A percentile compares a stretch with the other conserved stretches of the same genome.
Evolutionary conservation across 2,797 vertebrate genomes (phyloP).

Genomic region (Heterohyrax brucei): DNA sequence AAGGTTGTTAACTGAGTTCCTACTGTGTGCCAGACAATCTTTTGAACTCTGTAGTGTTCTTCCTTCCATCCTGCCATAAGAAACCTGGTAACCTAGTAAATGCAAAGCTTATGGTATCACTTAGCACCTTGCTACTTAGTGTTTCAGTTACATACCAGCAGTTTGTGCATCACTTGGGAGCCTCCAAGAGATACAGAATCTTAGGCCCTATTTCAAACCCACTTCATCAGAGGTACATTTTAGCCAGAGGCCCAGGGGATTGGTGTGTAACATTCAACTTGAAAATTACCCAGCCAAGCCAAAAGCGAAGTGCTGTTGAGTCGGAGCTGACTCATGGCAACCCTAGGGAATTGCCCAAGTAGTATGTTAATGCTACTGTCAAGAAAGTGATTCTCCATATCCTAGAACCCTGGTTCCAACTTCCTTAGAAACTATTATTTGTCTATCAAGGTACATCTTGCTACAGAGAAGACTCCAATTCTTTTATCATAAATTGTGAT

Average conservation of each 20-base stretch:
- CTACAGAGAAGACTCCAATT: not conserved
- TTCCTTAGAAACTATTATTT: not conserved
- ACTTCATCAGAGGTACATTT: not conserved
- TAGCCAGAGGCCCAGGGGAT: not conserved
- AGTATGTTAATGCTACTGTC: too few relatives aligned
- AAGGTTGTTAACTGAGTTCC: not conserved
- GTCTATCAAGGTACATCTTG: not conserved
- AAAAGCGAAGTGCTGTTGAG: too few relatives aligned
- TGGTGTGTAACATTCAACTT: rapidly evolving
- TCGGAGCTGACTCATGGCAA: too few relatives aligned
- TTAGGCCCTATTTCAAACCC: too few relatives aligned
- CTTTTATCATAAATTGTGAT: not conserved
- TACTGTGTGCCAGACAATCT: too few relatives aligned
- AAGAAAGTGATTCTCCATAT: not conserved
- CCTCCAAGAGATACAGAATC: too few relatives aligned
- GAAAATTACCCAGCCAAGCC: not conserved
- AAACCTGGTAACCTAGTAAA: not conserved
- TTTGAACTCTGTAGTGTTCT: not conserved
- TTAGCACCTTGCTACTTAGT: not conserved
- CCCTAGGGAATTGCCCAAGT: not conserved
- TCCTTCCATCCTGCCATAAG: not conserved
- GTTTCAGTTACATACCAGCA: not conserved
- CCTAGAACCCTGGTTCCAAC: not conserved
- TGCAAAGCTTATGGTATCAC: not conserved
- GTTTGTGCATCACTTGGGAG: too few relatives aligned